A percentile compares a stretch with the other conserved stretches of the same genome.
Evolutionary conservation across 1,140 invertebrate genomes (phyloP).

Genomic region (Phenacoccus solenopsis): DNA sequence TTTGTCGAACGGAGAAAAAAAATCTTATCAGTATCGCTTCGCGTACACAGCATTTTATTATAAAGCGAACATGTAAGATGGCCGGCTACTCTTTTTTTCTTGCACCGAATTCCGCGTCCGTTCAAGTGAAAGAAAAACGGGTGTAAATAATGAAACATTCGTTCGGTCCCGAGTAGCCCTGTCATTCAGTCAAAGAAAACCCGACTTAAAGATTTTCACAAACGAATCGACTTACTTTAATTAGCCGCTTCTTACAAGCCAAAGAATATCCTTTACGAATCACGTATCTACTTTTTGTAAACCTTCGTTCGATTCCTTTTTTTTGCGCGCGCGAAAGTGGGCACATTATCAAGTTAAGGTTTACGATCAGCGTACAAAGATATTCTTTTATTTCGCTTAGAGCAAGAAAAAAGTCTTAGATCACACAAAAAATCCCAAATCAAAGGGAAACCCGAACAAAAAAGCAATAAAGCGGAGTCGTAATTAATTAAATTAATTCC

Average conservation of each 20-base stretch:
- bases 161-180: background rate
- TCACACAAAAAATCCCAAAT: background rate
- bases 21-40: background rate
- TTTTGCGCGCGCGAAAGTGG: background rate
- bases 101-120: background rate
- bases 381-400: background rate
- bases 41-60: background rate
- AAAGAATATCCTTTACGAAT: background rate
- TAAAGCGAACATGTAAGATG: background rate
- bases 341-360: background rate
- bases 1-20: background rate
- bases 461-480: background rate
- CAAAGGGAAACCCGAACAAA: background rate
- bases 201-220: background rate
- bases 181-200: background rate
- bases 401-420: background rate
- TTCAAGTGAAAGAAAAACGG: background rate
- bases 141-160: background rate
- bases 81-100: too few relatives aligned
- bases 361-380: background rate
- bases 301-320: background rate
- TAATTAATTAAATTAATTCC: background rate
- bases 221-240: constrained; percentile 2
- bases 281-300: background rate
- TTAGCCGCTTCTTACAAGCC: background rate